These are phyloP conservation scores for Loxodonta africana DNA, from an alignment of 2,113 vertebrate species.

Conservation along the genomic window DNA sequence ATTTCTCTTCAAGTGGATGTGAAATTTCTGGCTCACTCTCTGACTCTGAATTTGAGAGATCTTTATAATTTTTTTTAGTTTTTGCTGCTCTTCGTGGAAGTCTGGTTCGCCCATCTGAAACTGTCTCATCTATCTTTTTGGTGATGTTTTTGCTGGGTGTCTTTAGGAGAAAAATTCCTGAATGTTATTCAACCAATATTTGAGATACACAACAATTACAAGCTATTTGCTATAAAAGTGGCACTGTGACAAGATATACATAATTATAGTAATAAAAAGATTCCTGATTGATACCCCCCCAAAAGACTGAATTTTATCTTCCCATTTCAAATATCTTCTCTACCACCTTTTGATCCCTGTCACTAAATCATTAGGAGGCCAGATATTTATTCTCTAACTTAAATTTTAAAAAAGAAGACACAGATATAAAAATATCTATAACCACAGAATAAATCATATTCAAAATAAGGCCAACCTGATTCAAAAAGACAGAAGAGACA, in stretches of 20 bases:
- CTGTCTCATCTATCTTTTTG: slow-evolving; percentile 13
- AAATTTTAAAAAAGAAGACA: background rate
- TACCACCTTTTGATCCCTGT: background rate
- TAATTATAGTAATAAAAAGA: slow-evolving; percentile 25
- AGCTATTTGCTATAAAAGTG: slow-evolving; percentile 53
- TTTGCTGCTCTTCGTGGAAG: slow-evolving; percentile 89
- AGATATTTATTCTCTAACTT: background rate
- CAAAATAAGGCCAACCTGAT: background rate
- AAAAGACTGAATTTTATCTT: slow-evolving; percentile 57
- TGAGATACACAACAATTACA: background rate
- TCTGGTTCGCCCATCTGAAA: slow-evolving; percentile 78
- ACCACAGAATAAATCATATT: background rate
- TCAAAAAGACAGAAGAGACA: background rate
- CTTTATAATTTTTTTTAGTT: slow-evolving; percentile 92
- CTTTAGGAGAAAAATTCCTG: slow-evolving; percentile 82
- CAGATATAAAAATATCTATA: background rate
- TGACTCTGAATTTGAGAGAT: slow-evolving; percentile 90
- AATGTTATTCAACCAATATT: slow-evolving; percentile 44
- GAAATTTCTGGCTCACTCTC: slow-evolving; percentile 81
- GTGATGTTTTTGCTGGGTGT: slow-evolving; percentile 48
- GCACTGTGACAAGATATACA: slow-evolving; percentile 14
- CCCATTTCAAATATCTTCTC: slow-evolving; percentile 18
- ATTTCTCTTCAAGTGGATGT: slow-evolving; percentile 67
- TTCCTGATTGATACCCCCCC: slow-evolving; percentile 6
- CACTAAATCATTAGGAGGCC: background rate